Percentiles rank a stretch among this genome's conserved stretches.
phyloP scores from a whole-genome alignment of 2,888 invertebrate species.

The Empis livida region DNA sequence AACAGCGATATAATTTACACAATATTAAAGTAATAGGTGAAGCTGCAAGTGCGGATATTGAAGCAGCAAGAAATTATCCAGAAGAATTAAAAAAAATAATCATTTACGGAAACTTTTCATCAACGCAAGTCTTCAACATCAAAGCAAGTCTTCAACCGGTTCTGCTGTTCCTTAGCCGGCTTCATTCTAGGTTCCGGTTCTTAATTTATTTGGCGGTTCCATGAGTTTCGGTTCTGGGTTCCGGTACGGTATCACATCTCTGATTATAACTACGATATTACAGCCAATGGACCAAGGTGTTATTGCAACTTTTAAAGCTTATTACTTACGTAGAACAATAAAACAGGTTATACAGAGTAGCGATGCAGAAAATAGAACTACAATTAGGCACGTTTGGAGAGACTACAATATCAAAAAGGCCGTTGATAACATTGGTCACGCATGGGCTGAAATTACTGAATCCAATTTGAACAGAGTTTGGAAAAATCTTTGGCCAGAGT shows the following conservation, averaged over 20 bases:
- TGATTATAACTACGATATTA: neutral
- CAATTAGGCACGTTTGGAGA: no score
- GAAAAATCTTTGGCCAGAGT: no score
- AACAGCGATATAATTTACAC: constrained; percentile 7
- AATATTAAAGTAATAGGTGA: constrained; percentile 6
- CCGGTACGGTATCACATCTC: neutral
- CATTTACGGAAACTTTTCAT: neutral
- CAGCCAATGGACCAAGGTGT: neutral
- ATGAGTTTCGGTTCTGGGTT: no score
- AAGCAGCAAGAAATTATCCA: neutral
- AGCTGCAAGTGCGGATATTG: neutral
- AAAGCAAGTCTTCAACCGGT: neutral
- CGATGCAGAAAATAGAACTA: no score
- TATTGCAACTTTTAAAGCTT: neutral
- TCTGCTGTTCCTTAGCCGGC: neutral
- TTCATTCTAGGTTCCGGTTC: neutral
- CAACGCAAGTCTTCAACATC: neutral
- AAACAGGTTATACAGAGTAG: no score
- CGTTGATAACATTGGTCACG: no score
- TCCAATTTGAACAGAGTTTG: no score
- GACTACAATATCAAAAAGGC: no score
- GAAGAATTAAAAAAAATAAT: constrained; percentile 1
- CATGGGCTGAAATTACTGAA: no score
- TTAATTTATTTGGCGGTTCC: no score
- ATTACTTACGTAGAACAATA: neutral